phyloP scores from a whole-genome alignment of 2,888 invertebrate genomes.

The Ethmia dodecea region DNA sequence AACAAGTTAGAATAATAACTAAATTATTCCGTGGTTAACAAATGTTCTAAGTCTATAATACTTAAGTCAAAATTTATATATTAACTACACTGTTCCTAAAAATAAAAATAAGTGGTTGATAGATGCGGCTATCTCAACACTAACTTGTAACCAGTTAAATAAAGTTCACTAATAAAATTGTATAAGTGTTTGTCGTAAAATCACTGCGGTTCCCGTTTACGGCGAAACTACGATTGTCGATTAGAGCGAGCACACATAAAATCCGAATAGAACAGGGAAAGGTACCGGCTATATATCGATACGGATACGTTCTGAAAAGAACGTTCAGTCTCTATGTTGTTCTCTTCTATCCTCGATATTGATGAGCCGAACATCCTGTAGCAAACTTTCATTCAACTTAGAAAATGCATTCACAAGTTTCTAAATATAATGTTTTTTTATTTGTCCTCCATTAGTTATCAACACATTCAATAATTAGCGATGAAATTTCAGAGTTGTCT shows the following conservation, averaged over 20 bases:
- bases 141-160: not conserved
- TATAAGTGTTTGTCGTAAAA: constrained; percentile 4
- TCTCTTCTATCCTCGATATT: no score
- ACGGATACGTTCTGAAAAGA: no score
- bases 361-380: no score
- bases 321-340: no score
- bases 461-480: no score
- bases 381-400: no score
- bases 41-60: not conserved
- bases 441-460: no score
- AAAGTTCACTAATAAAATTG: constrained; percentile 6
- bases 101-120: not conserved
- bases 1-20: not conserved
- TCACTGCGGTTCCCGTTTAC: constrained; percentile 20
- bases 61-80: not conserved
- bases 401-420: no score
- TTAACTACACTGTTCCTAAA: not conserved
- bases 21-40: not conserved
- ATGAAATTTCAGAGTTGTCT: no score
- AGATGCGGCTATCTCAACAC: not conserved
- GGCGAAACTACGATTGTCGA: constrained; percentile 35
- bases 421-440: no score
- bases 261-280: constrained; percentile 34
- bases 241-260: constrained; percentile 36
- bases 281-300: constrained; percentile 4